Percentiles rank a stretch among this genome's conserved stretches.
Evolutionary conservation across 2,113 vertebrate genomes (phyloP).

Genomic region (Dasyornis broadbenti): DNA sequence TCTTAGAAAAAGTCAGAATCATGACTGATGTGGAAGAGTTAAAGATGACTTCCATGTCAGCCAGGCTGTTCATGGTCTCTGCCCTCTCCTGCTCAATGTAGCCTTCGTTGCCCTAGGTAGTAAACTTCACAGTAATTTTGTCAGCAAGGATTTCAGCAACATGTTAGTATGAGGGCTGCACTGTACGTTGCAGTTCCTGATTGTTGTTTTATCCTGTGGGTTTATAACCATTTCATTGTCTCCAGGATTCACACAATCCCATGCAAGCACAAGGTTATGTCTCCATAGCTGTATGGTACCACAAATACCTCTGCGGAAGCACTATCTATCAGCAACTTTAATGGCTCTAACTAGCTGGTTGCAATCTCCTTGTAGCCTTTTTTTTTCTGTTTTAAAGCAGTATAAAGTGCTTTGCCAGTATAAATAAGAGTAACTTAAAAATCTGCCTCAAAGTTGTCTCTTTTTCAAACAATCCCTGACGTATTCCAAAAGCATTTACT

Average conservation of each 20-base stretch:
- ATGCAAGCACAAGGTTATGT: rapidly evolving
- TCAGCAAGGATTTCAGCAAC: not conserved
- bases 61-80: not conserved
- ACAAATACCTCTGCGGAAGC: not conserved
- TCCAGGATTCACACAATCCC: not conserved
- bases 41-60: not conserved
- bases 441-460: not conserved
- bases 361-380: not conserved
- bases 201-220: not conserved
- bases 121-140: not conserved
- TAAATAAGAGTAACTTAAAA: not conserved
- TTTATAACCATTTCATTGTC: not conserved
- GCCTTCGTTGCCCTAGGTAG: not conserved
- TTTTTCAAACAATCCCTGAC: not conserved
- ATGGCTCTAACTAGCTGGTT: not conserved
- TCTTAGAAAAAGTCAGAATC: not conserved
- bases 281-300: too few species aligned
- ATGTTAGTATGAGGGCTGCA: not conserved
- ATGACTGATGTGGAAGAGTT: not conserved
- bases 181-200: not conserved
- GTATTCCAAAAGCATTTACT: not conserved
- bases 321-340: not conserved
- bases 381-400: not conserved
- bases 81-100: rapidly evolving
- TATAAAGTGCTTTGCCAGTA: not conserved